Conservation (phyloP, 1,140 invertebrate genomes). For the Aphidius gifuensis region DNA sequence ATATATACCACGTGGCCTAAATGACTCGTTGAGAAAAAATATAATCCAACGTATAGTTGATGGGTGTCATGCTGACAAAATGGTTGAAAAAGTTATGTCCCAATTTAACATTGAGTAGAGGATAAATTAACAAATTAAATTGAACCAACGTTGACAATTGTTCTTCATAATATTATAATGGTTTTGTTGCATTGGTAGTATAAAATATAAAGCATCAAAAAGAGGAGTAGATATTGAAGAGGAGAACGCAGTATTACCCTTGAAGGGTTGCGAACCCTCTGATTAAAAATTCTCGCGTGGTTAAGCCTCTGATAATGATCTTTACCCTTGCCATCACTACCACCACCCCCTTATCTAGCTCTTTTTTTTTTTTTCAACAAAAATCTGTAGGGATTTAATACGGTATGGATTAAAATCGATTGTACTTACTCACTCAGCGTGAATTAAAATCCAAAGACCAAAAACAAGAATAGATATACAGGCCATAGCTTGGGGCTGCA, state of each 20-base stretch:
- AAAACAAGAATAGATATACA: slow-evolving; percentile 33
- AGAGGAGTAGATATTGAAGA: background rate
- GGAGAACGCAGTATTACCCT: slow-evolving; percentile 15
- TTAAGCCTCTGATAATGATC: slow-evolving; percentile 58
- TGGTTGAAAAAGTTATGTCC: too few relatives aligned
- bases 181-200: background rate
- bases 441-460: slow-evolving; percentile 26
- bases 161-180: slow-evolving; percentile 27
- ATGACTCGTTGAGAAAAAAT: too few relatives aligned
- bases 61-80: too few relatives aligned
- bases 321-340: slow-evolving; percentile 48
- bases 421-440: slow-evolving; percentile 52
- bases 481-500: slow-evolving; percentile 44
- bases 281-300: slow-evolving; percentile 59
- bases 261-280: slow-evolving; percentile 55
- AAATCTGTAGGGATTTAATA: slow-evolving; percentile 41
- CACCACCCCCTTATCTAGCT: background rate
- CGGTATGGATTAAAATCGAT: slow-evolving; percentile 49
- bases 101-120: background rate
- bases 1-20: too few relatives aligned
- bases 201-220: background rate
- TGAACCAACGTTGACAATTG: slow-evolving; percentile 33
- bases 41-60: too few relatives aligned
- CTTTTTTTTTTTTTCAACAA: too few relatives aligned
- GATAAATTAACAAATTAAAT: slow-evolving; percentile 30